Percentiles rank a stretch among this genome's conserved stretches.
Evolutionary conservation across 2,888 invertebrate species (phyloP).

Genomic region (Mimachlamys varia): DNA sequence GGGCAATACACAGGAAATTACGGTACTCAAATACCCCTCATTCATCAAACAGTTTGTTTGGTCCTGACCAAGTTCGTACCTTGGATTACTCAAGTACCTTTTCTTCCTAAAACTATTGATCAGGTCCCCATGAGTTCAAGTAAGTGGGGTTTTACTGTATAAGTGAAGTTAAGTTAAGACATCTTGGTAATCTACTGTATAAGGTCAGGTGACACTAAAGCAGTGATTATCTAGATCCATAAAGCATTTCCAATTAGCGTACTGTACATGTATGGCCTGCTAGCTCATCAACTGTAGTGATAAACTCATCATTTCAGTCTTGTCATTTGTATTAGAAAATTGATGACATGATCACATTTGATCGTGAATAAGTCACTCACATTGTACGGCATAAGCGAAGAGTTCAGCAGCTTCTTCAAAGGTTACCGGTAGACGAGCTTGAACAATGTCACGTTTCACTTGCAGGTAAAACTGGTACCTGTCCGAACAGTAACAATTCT

Average conservation of each 20-base stretch:
- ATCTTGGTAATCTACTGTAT: background rate
- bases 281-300: background rate
- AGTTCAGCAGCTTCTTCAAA: slow-evolving; percentile 96
- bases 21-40: too few relatives aligned
- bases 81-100: too few relatives aligned
- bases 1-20: too few relatives aligned
- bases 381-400: slow-evolving; percentile 96
- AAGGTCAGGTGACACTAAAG: background rate
- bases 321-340: background rate
- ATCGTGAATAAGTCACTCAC: slow-evolving; percentile 85
- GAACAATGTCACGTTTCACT: slow-evolving; percentile 97
- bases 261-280: background rate
- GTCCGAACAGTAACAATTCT: slow-evolving; percentile 66
- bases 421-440: slow-evolving; percentile 94
- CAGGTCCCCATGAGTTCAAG: too few relatives aligned
- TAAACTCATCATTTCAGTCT: background rate
- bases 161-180: background rate
- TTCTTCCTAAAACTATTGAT: too few relatives aligned
- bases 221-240: background rate
- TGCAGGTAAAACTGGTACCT: slow-evolving; percentile 99
- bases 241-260: background rate
- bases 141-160: too few relatives aligned
- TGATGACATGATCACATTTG: too few relatives aligned
- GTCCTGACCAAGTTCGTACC: too few relatives aligned
- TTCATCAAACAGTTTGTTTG: too few relatives aligned